These are phyloP conservation scores for Pedionomus torquatus DNA, from an alignment of 2,113 vertebrate species.

Conservation along the genomic window DNA sequence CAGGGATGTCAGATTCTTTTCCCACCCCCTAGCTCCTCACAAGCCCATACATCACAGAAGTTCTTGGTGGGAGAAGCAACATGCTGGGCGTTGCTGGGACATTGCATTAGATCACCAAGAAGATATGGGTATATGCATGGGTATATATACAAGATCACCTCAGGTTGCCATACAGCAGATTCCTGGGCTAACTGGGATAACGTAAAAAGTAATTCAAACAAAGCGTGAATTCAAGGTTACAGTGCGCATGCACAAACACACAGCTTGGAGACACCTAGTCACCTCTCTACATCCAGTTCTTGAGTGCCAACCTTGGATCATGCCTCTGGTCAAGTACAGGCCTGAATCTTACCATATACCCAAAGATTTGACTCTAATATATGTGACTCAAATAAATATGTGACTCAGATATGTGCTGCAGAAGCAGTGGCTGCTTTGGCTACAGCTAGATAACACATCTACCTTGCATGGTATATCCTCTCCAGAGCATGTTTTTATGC, in stretches of 20 bases:
- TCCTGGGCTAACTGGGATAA: background rate
- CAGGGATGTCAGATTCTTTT: background rate
- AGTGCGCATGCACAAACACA: background rate
- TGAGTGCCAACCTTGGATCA: background rate
- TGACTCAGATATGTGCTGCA: too few species aligned
- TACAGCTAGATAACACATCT: background rate
- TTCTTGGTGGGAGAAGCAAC: background rate
- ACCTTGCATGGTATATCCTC: background rate
- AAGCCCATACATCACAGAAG: background rate
- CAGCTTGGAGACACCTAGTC: background rate
- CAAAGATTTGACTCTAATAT: background rate
- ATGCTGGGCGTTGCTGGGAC: background rate
- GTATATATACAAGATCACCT: too few species aligned
- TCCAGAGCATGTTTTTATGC: background rate
- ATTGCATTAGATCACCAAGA: background rate
- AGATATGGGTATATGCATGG: accelerated
- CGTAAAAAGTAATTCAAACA: background rate
- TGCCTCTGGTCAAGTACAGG: background rate
- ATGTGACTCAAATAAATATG: too few species aligned
- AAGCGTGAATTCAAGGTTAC: background rate
- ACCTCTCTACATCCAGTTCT: background rate
- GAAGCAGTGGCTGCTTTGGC: background rate
- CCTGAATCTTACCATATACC: background rate
- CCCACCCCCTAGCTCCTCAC: background rate
- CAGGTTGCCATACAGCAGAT: background rate